Percentiles rank a stretch among this genome's conserved stretches.
These are phyloP conservation scores for Eulithis prunata DNA, from an alignment of 2,888 invertebrate genomes.

Conservation along the genomic window DNA sequence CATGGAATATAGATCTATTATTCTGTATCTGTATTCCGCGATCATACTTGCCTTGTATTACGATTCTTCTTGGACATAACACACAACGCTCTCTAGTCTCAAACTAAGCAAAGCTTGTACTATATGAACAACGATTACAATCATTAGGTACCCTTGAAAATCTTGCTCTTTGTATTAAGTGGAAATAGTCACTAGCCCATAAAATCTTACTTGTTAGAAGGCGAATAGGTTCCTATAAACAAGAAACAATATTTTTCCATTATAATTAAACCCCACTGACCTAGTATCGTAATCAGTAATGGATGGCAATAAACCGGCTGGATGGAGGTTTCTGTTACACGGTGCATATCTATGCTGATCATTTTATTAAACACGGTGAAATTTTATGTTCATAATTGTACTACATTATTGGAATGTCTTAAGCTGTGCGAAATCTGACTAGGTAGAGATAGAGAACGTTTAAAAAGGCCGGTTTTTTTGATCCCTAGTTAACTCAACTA, in stretches of 20 bases:
- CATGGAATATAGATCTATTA: too few relatives aligned
- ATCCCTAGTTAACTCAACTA: too few relatives aligned
- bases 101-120: too few relatives aligned
- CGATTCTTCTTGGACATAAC: too few relatives aligned
- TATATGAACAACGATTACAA: too few relatives aligned
- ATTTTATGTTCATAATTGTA: conserved; percentile 38
- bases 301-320: conserved; percentile 62
- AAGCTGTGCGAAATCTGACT: not conserved
- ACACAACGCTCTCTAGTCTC: too few relatives aligned
- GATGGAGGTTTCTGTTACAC: conserved; percentile 61
- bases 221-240: conserved; percentile 6
- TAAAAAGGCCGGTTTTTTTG: too few relatives aligned
- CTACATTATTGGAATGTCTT: conserved; percentile 22
- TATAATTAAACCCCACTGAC: conserved; percentile 59
- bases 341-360: conserved; percentile 45
- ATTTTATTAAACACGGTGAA: conserved; percentile 42
- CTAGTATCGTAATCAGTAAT: conserved; percentile 58
- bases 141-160: too few relatives aligned
- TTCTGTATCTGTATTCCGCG: too few relatives aligned
- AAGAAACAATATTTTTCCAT: conserved; percentile 39
- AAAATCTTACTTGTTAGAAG: not conserved
- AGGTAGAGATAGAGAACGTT: not conserved
- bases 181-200: too few relatives aligned
- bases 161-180: too few relatives aligned
- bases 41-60: too few relatives aligned